Conservation (phyloP, 2,888 invertebrate species). For the Hoplodrina blanda region DNA sequence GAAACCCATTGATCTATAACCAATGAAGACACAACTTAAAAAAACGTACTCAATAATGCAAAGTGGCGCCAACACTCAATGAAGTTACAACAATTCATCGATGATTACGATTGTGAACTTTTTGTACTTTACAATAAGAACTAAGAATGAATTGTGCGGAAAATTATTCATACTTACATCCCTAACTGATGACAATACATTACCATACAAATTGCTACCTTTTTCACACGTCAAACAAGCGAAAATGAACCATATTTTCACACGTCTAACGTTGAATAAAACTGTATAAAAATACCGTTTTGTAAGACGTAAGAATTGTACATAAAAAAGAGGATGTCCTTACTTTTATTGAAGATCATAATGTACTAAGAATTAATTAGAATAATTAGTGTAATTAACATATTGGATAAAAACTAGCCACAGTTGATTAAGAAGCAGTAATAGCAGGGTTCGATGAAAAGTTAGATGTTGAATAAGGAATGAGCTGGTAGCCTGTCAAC, state of each 20-base stretch:
- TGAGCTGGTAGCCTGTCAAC: constrained; percentile 30
- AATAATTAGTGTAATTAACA: constrained; percentile 48
- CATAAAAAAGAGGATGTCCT: constrained; percentile 39
- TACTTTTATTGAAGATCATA: constrained; percentile 50
- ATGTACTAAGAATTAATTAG: constrained; percentile 55
- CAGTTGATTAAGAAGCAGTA: constrained; percentile 30
- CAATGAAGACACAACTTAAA: constrained; percentile 26
- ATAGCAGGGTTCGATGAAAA: constrained; percentile 28
- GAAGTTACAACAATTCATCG: constrained; percentile 32
- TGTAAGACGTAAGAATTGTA: constrained; percentile 32
- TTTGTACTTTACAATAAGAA: constrained; percentile 54
- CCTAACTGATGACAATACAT: constrained; percentile 65
- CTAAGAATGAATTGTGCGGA: constrained; percentile 63
- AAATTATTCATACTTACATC: constrained; percentile 68
- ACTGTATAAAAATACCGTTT: not conserved
- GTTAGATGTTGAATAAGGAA: constrained; percentile 1
- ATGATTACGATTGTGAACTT: constrained; percentile 41
- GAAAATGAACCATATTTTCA: constrained; percentile 35
- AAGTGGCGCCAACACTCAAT: constrained; percentile 37
- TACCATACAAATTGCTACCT: constrained; percentile 63
- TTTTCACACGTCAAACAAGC: constrained; percentile 20
- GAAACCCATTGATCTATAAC: constrained; percentile 18
- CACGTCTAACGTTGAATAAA: not conserved
- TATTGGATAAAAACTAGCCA: constrained; percentile 43
- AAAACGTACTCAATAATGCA: constrained; percentile 31